phyloP scores from a whole-genome alignment of 2,888 invertebrate genomes.

The Lordiphosa fenestrarum region DNA sequence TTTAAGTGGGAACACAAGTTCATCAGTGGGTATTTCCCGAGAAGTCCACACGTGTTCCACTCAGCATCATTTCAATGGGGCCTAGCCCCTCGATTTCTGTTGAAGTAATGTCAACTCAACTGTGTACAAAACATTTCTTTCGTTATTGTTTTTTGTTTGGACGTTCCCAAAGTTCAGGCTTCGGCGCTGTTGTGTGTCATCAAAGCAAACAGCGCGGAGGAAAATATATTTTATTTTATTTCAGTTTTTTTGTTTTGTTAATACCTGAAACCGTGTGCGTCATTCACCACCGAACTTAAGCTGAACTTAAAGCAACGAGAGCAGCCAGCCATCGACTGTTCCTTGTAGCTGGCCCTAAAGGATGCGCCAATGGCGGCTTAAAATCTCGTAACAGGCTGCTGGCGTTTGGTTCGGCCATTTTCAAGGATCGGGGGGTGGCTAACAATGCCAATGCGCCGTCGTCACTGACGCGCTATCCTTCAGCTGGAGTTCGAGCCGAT shows the following conservation, averaged over 20 bases:
- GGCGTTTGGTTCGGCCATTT: too few relatives aligned
- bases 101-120: constrained; percentile 63
- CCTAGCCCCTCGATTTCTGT: constrained; percentile 42
- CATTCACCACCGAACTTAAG: constrained; percentile 25
- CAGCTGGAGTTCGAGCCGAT: constrained; percentile 43
- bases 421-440: too few relatives aligned
- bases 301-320: constrained; percentile 4
- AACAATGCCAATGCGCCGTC: constrained; percentile 50
- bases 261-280: constrained; percentile 47
- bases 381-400: constrained; percentile 1
- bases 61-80: constrained; percentile 36
- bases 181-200: constrained; percentile 47
- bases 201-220: constrained; percentile 47
- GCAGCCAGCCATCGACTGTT: constrained; percentile 1
- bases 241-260: constrained; percentile 8
- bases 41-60: constrained; percentile 26
- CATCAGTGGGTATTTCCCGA: not conserved
- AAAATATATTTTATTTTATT: constrained; percentile 19
- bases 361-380: constrained; percentile 1
- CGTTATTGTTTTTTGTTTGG: constrained; percentile 40
- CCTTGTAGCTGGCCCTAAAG: not conserved
- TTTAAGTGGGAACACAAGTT: too few relatives aligned
- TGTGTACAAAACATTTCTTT: constrained; percentile 40
- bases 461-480: constrained; percentile 33
- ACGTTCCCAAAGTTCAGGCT: constrained; percentile 49